A percentile compares a stretch with the other conserved stretches of the same genome.
Evolutionary conservation across 1,140 invertebrate genomes (phyloP).

Genomic region (Ceratitis capitata): DNA sequence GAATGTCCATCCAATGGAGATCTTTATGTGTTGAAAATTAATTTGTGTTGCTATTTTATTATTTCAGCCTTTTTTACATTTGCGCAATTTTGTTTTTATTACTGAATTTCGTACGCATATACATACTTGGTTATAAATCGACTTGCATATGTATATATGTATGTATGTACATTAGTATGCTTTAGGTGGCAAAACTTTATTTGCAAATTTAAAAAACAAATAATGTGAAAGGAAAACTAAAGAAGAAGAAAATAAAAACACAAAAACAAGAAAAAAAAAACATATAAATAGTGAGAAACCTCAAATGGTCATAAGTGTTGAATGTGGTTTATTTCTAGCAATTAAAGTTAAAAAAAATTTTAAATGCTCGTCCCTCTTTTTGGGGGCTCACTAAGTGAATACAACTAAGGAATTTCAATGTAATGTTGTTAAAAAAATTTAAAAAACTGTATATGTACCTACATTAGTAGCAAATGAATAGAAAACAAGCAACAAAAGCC

Average conservation of each 20-base stretch:
- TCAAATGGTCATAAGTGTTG: background rate
- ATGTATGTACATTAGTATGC: background rate
- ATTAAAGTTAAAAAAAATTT: no score
- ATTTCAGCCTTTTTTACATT: background rate
- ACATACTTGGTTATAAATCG: no score
- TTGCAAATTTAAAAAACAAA: background rate
- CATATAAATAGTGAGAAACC: background rate
- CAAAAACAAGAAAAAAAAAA: background rate
- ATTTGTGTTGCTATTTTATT: background rate
- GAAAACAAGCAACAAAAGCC: no score
- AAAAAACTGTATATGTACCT: no score
- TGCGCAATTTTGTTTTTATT: background rate
- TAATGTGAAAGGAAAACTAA: background rate
- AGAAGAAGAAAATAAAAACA: background rate
- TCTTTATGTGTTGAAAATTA: constrained; percentile 9
- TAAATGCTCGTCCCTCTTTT: no score
- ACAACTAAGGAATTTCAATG: no score
- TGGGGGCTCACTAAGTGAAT: no score
- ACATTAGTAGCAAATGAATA: no score
- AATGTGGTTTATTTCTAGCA: background rate
- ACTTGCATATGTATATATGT: background rate
- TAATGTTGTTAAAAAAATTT: no score
- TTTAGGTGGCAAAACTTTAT: background rate
- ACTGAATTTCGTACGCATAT: background rate
- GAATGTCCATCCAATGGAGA: constrained; percentile 8